Percentiles rank a stretch among this genome's conserved stretches.
Conservation (phyloP, 2,888 invertebrate genomes). For the Leucania comma region DNA sequence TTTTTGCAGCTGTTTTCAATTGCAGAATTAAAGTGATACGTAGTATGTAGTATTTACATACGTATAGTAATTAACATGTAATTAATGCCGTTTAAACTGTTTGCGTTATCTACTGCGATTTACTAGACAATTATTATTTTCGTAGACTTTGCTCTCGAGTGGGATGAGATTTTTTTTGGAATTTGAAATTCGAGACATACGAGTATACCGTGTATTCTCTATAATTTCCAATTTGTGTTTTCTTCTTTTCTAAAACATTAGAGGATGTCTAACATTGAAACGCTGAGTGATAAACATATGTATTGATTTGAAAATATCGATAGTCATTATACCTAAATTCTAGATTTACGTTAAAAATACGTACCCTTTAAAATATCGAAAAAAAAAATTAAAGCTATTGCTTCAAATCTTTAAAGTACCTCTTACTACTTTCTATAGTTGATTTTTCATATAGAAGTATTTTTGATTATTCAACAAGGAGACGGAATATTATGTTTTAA, state of each 20-base stretch:
- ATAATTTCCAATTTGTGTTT: slow-evolving; percentile 2
- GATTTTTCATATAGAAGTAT: too few species aligned
- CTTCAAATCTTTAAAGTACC: too few species aligned
- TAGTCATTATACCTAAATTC: too few species aligned
- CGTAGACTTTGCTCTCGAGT: slow-evolving; percentile 25
- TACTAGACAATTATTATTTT: slow-evolving; percentile 32
- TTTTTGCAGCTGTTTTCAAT: slow-evolving; percentile 25
- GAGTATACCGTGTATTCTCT: neutral
- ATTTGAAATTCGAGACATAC: slow-evolving; percentile 23
- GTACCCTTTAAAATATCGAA: too few species aligned
- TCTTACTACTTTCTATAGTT: too few species aligned
- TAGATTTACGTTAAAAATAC: too few species aligned
- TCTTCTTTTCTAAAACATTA: neutral
- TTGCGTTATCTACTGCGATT: slow-evolving; percentile 10
- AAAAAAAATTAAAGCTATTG: too few species aligned
- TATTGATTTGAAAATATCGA: too few species aligned
- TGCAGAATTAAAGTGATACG: slow-evolving; percentile 20
- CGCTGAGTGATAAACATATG: too few species aligned
- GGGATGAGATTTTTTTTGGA: slow-evolving; percentile 2
- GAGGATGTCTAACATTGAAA: too few species aligned
- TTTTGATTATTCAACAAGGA: too few species aligned
- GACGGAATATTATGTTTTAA: too few species aligned
- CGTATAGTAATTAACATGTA: slow-evolving; percentile 9
- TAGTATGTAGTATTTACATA: slow-evolving; percentile 18
- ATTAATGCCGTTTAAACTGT: slow-evolving; percentile 26